Conservation (phyloP, 2,888 invertebrate species). For the Tinea trinotella region DNA sequence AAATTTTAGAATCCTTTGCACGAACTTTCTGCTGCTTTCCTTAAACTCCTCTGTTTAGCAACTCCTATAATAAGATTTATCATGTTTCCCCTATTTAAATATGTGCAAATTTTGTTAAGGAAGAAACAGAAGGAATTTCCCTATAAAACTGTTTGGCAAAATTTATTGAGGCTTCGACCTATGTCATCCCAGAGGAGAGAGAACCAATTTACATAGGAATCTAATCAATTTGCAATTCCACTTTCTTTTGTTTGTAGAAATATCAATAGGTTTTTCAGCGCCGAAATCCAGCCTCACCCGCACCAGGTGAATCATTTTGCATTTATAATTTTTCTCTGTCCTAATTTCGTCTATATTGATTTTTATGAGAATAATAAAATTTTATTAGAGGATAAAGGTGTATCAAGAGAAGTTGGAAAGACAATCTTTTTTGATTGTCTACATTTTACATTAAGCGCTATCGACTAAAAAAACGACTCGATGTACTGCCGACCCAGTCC, state of each 20-base stretch:
- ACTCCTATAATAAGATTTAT: background rate
- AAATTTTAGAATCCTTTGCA: too few relatives aligned
- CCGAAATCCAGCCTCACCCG: background rate
- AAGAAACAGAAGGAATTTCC: conserved; percentile 36
- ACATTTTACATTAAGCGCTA: too few relatives aligned
- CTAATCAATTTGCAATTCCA: conserved; percentile 34
- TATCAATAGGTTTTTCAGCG: conserved; percentile 23
- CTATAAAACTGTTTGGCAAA: conserved; percentile 36
- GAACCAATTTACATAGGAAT: conserved; percentile 43
- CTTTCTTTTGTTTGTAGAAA: conserved; percentile 32
- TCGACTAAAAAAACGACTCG: too few relatives aligned
- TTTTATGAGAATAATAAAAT: too few relatives aligned
- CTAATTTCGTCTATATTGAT: background rate
- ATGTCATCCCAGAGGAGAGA: conserved; percentile 29
- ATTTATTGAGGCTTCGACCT: conserved; percentile 40
- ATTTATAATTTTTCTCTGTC: conserved; percentile 1
- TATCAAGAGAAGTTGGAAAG: too few relatives aligned
- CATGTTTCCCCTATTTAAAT: conserved; percentile 14
- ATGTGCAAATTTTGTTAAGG: conserved; percentile 1
- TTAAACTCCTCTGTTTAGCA: too few relatives aligned
- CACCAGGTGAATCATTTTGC: conserved; percentile 11
- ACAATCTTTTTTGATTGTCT: too few relatives aligned
- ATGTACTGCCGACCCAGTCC: too few relatives aligned
- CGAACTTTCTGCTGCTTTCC: too few relatives aligned
- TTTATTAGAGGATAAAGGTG: too few relatives aligned